These are phyloP conservation scores for Ptychobarbus kaznakovi DNA, from an alignment of 2,797 vertebrate genomes.

Conservation along the genomic window DNA sequence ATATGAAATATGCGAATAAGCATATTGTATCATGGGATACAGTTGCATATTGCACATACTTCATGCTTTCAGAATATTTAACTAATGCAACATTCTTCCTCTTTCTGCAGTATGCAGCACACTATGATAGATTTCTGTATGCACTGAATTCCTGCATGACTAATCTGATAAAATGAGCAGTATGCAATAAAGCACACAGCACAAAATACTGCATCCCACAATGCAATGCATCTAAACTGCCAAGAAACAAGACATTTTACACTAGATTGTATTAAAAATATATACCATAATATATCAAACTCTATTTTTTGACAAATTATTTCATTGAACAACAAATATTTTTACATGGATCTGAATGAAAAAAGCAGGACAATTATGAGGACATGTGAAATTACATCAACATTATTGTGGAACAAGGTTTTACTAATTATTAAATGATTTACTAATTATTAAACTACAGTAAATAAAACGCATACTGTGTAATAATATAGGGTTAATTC, in stretches of 20 bases:
- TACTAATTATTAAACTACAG: not conserved
- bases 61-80: not conserved
- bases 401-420: not conserved
- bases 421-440: not conserved
- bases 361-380: too few relatives aligned
- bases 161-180: not conserved
- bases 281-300: too few relatives aligned
- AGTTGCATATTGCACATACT: not conserved
- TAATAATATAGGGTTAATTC: too few relatives aligned
- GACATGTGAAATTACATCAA: too few relatives aligned
- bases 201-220: not conserved
- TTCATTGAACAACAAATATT: too few relatives aligned
- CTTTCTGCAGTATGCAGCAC: too few relatives aligned
- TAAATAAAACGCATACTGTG: not conserved
- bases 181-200: not conserved
- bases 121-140: not conserved
- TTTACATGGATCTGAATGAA: too few relatives aligned
- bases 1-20: not conserved
- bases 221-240: not conserved
- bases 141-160: not conserved
- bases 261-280: too few relatives aligned
- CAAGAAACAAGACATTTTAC: not conserved
- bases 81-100: too few relatives aligned
- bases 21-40: not conserved
- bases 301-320: too few relatives aligned